Evolutionary conservation across 1,140 invertebrate species (phyloP), one percentile per base, ranked within the genome.

Genomic region (Hycleus cichorii): DNA sequence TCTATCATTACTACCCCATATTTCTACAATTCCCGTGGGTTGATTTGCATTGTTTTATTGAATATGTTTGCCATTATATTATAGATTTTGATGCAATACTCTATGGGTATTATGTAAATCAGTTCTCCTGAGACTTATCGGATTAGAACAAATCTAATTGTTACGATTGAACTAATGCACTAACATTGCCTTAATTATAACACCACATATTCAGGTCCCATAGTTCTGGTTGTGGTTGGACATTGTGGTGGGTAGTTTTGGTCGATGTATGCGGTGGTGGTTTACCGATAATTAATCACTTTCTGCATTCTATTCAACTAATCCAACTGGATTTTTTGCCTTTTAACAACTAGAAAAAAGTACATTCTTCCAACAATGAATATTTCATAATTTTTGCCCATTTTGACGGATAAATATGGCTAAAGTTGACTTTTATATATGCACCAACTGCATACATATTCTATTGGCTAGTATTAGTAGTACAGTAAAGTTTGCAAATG

Each of bases 381-480:
- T 18, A 18, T 18, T 18, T 18, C 18, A 18, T 18, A 18, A 18
- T 18, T 18, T 18, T 18, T 18, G 18, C 18, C 18, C 18, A 18
- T 18, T 18, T 18, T 18, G 18, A 18, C 18, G 18, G 18, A 18
- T 18, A 18, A 18, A 18, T 18, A 18, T 18, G 18, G 18, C 18
- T 18, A 18, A 18, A 18, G 18, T 18, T 18, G 18, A 32, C 32
- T 5, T 32, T 32, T 32, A 32, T 18, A 18, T 32, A 32, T 32
- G 32, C 32, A 32, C 32, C 32, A 32, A 32, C 40, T 24, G 51
- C 40, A 53, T 53, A 42, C 51, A 53, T 53, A 53, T 53, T 53
- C 51, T 45, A 53, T 53, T 53, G 51, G 40, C 51, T 42, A 45
- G 42, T 53, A 53, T 53, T 53, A 53, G 51, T 46, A 53, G 51